A percentile compares a stretch with the other conserved stretches of the same genome.
Conservation (phyloP, 23 tunicate genomes). For the Halocynthia roretzi region DNA sequence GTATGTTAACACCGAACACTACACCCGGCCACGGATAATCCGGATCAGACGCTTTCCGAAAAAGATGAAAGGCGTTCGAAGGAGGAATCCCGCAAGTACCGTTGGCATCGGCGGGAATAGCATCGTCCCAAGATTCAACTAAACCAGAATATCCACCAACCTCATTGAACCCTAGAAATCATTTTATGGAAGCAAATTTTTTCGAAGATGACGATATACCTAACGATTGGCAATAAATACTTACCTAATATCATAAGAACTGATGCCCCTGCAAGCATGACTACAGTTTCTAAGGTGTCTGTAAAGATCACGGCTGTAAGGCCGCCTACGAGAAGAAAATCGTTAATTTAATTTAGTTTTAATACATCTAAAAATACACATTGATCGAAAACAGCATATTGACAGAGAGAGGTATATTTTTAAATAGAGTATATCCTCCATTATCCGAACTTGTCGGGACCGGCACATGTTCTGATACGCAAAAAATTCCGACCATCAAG, state of each 20-base stretch:
- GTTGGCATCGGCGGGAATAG: conserved; percentile 26
- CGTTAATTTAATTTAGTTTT: too few species aligned
- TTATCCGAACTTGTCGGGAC: too few species aligned
- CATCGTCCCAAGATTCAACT: conserved; percentile 6
- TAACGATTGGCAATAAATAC: background rate
- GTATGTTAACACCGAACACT: conserved; percentile 21
- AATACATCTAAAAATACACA: too few species aligned
- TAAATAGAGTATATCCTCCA: too few species aligned
- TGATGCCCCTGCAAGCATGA: conserved; percentile 16
- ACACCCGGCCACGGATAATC: conserved; percentile 52
- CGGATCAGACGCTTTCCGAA: conserved; percentile 32
- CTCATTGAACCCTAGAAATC: conserved; percentile 5
- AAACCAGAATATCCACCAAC: conserved; percentile 23
- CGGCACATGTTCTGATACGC: too few species aligned
- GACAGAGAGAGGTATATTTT: too few species aligned
- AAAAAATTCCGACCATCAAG: too few species aligned
- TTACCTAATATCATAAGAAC: conserved; percentile 24
- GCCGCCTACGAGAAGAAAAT: background rate
- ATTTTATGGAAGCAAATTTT: background rate
- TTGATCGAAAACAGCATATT: too few species aligned
- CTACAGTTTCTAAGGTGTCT: conserved; percentile 10
- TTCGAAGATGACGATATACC: background rate
- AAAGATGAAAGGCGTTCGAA: conserved; percentile 16
- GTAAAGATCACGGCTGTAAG: conserved; percentile 24
- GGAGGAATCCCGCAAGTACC: conserved; percentile 24